A percentile compares a stretch with the other conserved stretches of the same genome.
These are phyloP conservation scores for Gorsachius magnificus DNA, from an alignment of 2,797 vertebrate species.

Conservation along the genomic window DNA sequence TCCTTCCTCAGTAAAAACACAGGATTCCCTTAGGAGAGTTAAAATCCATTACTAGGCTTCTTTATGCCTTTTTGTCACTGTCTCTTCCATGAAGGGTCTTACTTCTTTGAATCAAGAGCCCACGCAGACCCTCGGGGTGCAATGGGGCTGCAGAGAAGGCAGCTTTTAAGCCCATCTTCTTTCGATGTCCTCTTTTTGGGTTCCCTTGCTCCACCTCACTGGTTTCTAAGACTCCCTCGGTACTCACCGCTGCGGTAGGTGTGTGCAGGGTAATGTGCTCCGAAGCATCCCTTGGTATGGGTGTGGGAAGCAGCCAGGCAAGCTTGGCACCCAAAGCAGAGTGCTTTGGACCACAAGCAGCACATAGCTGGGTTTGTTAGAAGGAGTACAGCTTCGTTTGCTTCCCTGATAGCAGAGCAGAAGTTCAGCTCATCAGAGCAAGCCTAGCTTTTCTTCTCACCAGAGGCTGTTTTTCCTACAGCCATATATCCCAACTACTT, in stretches of 20 bases:
- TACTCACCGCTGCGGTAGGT: not conserved
- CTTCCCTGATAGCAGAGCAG: not conserved
- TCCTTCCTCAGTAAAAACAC: slow-evolving; percentile 73
- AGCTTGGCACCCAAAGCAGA: not conserved
- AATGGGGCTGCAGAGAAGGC: not conserved
- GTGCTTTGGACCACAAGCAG: not conserved
- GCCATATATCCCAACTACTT: not conserved
- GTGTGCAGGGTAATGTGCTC: rapidly evolving
- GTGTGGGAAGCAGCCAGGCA: not conserved
- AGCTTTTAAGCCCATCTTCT: not conserved
- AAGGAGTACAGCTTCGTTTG: not conserved
- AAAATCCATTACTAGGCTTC: slow-evolving; percentile 64
- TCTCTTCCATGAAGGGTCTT: not conserved
- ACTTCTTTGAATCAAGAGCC: not conserved
- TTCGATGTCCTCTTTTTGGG: not conserved
- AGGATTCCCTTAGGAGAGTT: slow-evolving; percentile 71
- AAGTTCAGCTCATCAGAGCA: not conserved
- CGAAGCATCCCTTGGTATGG: not conserved
- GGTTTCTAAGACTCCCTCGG: not conserved
- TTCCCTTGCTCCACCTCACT: not conserved
- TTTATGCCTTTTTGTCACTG: slow-evolving; percentile 18
- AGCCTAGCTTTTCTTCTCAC: not conserved
- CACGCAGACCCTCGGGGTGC: not conserved
- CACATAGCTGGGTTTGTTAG: not conserved
- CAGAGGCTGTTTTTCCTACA: not conserved